Percentiles rank a stretch among this genome's conserved stretches.
Evolutionary conservation across 2,888 invertebrate species (phyloP).

Genomic region (Metalampra italica): DNA sequence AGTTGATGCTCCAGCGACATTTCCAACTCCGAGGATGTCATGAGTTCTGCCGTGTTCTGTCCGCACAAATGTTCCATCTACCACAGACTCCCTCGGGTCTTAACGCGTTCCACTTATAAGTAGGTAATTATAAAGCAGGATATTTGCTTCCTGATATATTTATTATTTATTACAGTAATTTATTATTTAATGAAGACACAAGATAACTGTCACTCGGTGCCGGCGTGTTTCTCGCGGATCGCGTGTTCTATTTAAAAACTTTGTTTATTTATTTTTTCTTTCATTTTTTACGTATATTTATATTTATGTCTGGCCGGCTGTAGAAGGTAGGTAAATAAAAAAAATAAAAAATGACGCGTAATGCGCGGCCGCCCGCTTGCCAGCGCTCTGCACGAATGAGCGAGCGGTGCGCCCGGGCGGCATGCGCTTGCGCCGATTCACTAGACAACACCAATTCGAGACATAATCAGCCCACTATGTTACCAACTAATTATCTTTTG

Average conservation of each 20-base stretch:
- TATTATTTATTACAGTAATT: conserved; percentile 26
- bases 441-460: conserved; percentile 43
- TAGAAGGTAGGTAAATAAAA: conserved; percentile 33
- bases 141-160: conserved; percentile 43
- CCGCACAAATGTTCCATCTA: conserved; percentile 43
- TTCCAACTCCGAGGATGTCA: conserved; percentile 60
- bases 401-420: conserved; percentile 26
- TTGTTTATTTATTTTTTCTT: conserved; percentile 16
- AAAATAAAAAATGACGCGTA: conserved; percentile 21
- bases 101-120: conserved; percentile 36
- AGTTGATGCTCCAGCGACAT: conserved; percentile 69
- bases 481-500: conserved; percentile 43
- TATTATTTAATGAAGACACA: conserved; percentile 39
- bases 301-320: conserved; percentile 14
- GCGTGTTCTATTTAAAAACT: conserved; percentile 9
- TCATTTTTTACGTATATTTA: conserved; percentile 14
- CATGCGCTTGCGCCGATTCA: conserved; percentile 30
- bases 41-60: conserved; percentile 25
- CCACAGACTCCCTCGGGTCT: conserved; percentile 29
- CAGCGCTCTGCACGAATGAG: conserved; percentile 57
- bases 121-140: conserved; percentile 27
- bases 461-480: conserved; percentile 40
- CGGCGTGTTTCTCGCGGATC: conserved; percentile 25
- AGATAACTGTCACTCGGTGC: conserved; percentile 49
- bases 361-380: conserved; percentile 51